phyloP scores from a whole-genome alignment of 2,888 invertebrate species.

The Agonopterix heracliana region DNA sequence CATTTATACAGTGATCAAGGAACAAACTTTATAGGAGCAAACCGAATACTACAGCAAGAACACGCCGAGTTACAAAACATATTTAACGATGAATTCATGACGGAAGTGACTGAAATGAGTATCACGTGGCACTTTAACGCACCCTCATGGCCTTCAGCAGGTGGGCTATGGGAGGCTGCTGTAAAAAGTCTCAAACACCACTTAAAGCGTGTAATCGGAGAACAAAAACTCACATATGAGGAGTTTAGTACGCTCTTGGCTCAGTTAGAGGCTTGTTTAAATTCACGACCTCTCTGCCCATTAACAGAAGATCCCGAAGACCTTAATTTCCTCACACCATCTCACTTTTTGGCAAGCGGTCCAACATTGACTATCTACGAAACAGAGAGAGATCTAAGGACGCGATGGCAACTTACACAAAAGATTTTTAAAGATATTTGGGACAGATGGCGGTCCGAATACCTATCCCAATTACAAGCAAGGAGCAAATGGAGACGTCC shows the following conservation, averaged over 20 bases:
- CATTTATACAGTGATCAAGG: slow-evolving; percentile 24
- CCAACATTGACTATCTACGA: slow-evolving; percentile 14
- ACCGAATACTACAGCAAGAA: slow-evolving; percentile 12
- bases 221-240: slow-evolving; percentile 20
- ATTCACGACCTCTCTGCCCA: slow-evolving; percentile 18
- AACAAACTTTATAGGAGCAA: slow-evolving; percentile 21
- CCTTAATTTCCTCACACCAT: slow-evolving; percentile 18
- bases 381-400: slow-evolving; percentile 17
- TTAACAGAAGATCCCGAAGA: slow-evolving; percentile 20
- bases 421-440: slow-evolving; percentile 20
- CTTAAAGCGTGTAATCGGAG: slow-evolving; percentile 18
- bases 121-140: slow-evolving; percentile 12
- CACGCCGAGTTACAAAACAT: slow-evolving; percentile 3
- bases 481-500: slow-evolving; percentile 18
- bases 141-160: slow-evolving; percentile 9
- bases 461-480: slow-evolving; percentile 14
- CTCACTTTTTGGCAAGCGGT: slow-evolving; percentile 19
- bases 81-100: background rate
- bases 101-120: slow-evolving; percentile 5
- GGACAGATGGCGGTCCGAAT: slow-evolving; percentile 19
- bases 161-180: too few species aligned
- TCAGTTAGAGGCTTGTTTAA: slow-evolving; percentile 21
- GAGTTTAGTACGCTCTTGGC: slow-evolving; percentile 18
- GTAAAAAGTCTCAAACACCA: slow-evolving; percentile 13
- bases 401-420: slow-evolving; percentile 22